Base-by-base conservation (phyloP, 1,140 invertebrate species). In the Thalassaphorura encarpata region DNA sequence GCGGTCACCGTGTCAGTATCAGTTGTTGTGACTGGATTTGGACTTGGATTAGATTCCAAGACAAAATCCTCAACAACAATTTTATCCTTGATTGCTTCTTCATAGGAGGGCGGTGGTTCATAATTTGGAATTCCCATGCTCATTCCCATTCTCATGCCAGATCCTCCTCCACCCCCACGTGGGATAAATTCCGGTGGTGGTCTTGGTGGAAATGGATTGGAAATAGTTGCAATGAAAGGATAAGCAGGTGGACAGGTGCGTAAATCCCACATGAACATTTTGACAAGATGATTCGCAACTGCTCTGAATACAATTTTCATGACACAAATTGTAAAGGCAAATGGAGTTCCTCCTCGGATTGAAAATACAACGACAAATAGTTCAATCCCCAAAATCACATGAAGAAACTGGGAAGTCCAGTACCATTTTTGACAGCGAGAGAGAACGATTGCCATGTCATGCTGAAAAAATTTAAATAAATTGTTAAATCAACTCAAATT, bases 221-320 rank as follows among this genome's bases (percentile, higher is more conserved):
- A 29, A 13, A 24, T 15, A 15, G 16, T 6, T 24, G 46, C 15
- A 24, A 48, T 13, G 13, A 48, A 8, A 28, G 16, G 8, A n/a
- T 16, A 21, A 26, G 19, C n/a, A 5, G 8, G 31, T 15, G 8
- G 8, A 18, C 28, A 19, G n/a, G 48, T 16, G 6, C 42, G 11
- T 18, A 51, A 39, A 24, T 51, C 48, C 48, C 48, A 51, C 28
- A 51, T 51, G 23, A 51, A 51, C 5, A 51, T 24, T 39, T 51
- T 51, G 6, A 51, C 48, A 26, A 51, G 23, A 19, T 51, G 48
- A 24, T 39, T 51, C 23, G 48, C 48, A 6, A 39, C 33, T 13
- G 29, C 33, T 24, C 48, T 13, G 31, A 51, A 51, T 33, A 51
- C n/a, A 5, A 51, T 36, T 24, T 51, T 51, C 4, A 36, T 6